phyloP scores from a whole-genome alignment of 2,113 vertebrate species.

The Hymenochirus boettgeri region DNA sequence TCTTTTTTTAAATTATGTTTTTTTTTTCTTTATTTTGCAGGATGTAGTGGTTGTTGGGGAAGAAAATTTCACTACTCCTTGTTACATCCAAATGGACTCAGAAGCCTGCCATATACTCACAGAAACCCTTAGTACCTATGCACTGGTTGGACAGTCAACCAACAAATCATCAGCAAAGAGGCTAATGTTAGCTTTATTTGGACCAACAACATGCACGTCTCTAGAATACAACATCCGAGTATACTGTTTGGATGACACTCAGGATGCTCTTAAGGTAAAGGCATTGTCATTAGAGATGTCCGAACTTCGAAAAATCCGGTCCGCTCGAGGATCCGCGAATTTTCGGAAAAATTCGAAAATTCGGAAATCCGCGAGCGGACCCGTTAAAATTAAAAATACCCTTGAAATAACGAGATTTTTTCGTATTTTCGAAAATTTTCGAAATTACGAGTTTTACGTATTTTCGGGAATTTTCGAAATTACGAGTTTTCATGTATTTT shows the following conservation, averaged over 20 bases:
- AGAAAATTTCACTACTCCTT: conserved; percentile 90
- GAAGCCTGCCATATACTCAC: conserved; percentile 90
- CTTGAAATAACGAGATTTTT: no score
- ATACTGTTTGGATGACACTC: conserved; percentile 89
- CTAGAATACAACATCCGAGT: conserved; percentile 88
- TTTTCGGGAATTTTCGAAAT: no score
- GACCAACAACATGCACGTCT: conserved; percentile 77
- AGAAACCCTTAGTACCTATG: conserved; percentile 84
- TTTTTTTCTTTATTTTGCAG: conserved; percentile 51
- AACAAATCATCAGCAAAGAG: conserved; percentile 85
- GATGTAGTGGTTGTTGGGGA: conserved; percentile 88
- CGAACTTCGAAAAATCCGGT: no score
- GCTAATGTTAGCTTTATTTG: conserved; percentile 86
- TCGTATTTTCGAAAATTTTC: no score
- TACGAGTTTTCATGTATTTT: no score
- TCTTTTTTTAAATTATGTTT: neutral
- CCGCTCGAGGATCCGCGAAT: no score
- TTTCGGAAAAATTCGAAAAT: no score
- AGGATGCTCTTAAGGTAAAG: conserved; percentile 86
- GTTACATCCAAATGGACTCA: conserved; percentile 85
- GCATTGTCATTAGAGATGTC: no score
- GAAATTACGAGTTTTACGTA: no score
- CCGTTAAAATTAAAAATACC: no score
- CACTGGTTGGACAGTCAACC: conserved; percentile 82
- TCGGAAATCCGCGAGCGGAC: no score